Conservation (phyloP, 2,797 vertebrate genomes). For the Tangara arthus region DNA sequence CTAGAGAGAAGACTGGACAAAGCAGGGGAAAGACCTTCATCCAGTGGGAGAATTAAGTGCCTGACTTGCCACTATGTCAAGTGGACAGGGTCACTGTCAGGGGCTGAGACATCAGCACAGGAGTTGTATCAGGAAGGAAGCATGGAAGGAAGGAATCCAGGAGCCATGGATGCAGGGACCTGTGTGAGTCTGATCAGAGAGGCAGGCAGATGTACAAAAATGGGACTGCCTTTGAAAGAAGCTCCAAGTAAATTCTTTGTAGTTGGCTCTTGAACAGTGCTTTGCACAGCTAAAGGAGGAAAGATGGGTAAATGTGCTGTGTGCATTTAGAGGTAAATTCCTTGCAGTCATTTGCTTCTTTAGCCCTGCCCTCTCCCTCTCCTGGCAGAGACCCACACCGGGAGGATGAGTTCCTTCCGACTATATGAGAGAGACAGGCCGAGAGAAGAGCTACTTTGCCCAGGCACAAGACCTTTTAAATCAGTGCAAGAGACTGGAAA, state of each 20-base stretch:
- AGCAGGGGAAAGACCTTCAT: not conserved
- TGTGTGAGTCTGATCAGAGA: not conserved
- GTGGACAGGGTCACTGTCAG: not conserved
- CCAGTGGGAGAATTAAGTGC: not conserved
- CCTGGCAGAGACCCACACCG: not conserved
- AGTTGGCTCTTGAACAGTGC: not conserved
- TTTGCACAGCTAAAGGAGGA: not conserved
- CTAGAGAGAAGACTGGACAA: not conserved
- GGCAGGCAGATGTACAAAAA: not conserved
- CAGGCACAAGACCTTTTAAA: not conserved
- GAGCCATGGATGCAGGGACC: not conserved
- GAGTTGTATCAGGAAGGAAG: not conserved
- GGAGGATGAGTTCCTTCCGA: not conserved
- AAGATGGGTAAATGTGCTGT: not conserved
- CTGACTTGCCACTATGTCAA: not conserved
- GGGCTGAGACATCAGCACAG: not conserved
- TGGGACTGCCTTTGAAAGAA: not conserved
- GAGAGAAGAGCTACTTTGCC: not conserved
- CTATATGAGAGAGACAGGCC: not conserved
- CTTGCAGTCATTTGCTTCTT: not conserved
- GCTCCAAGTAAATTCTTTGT: not conserved
- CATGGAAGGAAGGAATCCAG: not conserved
- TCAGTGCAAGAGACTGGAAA: not conserved
- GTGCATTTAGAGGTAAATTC: not conserved
- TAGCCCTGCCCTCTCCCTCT: not conserved